A percentile compares a stretch with the other conserved stretches of the same genome.
Evolutionary conservation across 2,797 vertebrate genomes (phyloP).

Genomic region (Gymnoscopelus microlampas): DNA sequence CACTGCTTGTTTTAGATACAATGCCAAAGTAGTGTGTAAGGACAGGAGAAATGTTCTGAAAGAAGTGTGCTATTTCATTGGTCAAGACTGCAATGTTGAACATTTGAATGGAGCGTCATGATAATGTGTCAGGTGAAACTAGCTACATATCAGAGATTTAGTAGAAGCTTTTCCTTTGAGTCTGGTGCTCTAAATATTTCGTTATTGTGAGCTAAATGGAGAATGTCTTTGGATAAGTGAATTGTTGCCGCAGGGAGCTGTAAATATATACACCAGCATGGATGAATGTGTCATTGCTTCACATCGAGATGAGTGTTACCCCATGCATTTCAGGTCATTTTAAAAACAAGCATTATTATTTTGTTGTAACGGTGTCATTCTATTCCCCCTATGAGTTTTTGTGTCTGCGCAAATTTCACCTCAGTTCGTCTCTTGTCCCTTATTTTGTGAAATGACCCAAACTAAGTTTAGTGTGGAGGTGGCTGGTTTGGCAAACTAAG

Average conservation of each 20-base stretch:
- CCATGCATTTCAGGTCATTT: slow-evolving; percentile 23
- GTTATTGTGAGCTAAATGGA: slow-evolving; percentile 25
- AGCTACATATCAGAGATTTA: slow-evolving; percentile 56
- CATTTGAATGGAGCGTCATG: slow-evolving; percentile 10
- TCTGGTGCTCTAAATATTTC: slow-evolving; percentile 7
- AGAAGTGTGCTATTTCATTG: not conserved
- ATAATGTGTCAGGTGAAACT: slow-evolving; percentile 2
- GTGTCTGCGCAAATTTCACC: slow-evolving; percentile 5
- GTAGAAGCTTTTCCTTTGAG: slow-evolving; percentile 28
- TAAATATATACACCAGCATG: slow-evolving; percentile 28
- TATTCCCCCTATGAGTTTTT: too few species aligned
- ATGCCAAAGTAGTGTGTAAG: slow-evolving; percentile 45
- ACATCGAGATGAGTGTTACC: not conserved
- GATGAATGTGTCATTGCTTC: slow-evolving; percentile 45
- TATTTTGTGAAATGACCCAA: slow-evolving; percentile 6
- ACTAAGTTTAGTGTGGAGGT: slow-evolving; percentile 13
- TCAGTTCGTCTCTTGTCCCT: slow-evolving; percentile 33
- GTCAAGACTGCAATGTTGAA: slow-evolving; percentile 24
- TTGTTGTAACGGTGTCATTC: too few species aligned
- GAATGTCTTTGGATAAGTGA: slow-evolving; percentile 40
- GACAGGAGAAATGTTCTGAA: not conserved
- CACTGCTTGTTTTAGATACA: slow-evolving; percentile 11
- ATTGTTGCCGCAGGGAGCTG: slow-evolving; percentile 3
- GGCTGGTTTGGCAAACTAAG: slow-evolving; percentile 29
- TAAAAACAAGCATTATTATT: not conserved